Percentiles rank a stretch among this genome's conserved stretches.
Conservation (phyloP, 2,797 vertebrate species). For the Aratinga solstitialis region DNA sequence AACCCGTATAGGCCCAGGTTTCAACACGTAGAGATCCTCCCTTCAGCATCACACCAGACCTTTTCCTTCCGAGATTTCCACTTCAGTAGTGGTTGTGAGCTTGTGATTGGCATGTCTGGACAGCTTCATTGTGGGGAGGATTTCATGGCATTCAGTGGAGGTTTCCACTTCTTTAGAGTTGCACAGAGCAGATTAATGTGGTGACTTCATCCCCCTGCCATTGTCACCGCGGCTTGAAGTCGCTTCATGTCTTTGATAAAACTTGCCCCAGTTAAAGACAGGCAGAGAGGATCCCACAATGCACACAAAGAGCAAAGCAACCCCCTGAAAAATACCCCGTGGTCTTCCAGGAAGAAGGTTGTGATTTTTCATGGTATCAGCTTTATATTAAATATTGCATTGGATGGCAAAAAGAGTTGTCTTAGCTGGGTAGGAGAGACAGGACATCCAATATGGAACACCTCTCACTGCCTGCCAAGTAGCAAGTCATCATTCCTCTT, state of each 20-base stretch:
- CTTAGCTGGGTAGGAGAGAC: neutral
- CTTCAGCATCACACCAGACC: accelerated
- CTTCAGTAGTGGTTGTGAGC: neutral
- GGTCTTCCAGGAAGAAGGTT: neutral
- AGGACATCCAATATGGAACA: neutral
- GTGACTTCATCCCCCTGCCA: neutral
- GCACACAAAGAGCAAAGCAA: neutral
- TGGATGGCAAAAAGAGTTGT: neutral
- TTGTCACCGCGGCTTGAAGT: neutral
- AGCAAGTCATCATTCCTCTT: neutral
- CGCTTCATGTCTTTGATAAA: neutral
- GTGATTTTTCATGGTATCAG: neutral
- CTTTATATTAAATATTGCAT: neutral
- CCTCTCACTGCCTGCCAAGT: neutral
- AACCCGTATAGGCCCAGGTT: accelerated
- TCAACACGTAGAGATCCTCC: neutral
- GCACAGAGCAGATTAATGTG: neutral
- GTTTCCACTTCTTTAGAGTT: neutral
- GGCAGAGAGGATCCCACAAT: neutral
- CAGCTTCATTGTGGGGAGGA: neutral
- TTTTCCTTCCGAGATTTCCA: neutral
- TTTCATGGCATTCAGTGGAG: slow-evolving; percentile 23
- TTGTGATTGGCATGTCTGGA: neutral
- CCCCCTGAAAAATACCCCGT: neutral
- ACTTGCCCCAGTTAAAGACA: neutral